Percentiles rank a stretch among this genome's conserved stretches.
phyloP scores from a whole-genome alignment of 2,113 vertebrate genomes.

The Nycticorax nycticorax region DNA sequence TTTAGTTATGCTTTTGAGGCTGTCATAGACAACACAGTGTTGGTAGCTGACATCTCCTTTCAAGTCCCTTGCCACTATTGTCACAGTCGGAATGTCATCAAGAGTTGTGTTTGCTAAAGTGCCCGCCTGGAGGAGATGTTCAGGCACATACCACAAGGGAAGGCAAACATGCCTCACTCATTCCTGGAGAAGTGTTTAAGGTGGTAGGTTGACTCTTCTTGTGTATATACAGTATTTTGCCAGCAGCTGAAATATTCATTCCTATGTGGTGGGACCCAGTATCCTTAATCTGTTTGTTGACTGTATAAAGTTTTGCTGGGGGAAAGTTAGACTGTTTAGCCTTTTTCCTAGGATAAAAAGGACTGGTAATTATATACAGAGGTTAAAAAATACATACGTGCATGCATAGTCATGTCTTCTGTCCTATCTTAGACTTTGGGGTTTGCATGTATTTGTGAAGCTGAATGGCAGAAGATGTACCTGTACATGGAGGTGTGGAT shows the following conservation, averaged over 20 bases:
- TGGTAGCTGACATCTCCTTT: slow-evolving; percentile 33
- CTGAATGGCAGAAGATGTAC: not conserved
- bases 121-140: not conserved
- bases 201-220: not conserved
- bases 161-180: not conserved
- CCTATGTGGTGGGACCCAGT: rapidly evolving
- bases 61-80: not conserved
- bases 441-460: not conserved
- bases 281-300: not conserved
- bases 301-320: not conserved
- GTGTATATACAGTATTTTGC: not conserved
- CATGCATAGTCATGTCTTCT: not conserved
- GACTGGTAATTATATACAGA: not conserved
- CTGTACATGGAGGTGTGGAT: rapidly evolving
- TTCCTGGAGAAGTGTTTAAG: not conserved
- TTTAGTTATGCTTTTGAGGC: slow-evolving; percentile 34
- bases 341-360: not conserved
- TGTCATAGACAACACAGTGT: not conserved
- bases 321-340: not conserved
- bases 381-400: not conserved
- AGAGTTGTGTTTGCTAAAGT: not conserved
- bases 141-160: rapidly evolving
- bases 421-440: not conserved
- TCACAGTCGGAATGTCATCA: not conserved
- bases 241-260: not conserved